These are phyloP conservation scores for Darevskia mixta DNA, from an alignment of 2,797 vertebrate genomes.

Conservation along the genomic window DNA sequence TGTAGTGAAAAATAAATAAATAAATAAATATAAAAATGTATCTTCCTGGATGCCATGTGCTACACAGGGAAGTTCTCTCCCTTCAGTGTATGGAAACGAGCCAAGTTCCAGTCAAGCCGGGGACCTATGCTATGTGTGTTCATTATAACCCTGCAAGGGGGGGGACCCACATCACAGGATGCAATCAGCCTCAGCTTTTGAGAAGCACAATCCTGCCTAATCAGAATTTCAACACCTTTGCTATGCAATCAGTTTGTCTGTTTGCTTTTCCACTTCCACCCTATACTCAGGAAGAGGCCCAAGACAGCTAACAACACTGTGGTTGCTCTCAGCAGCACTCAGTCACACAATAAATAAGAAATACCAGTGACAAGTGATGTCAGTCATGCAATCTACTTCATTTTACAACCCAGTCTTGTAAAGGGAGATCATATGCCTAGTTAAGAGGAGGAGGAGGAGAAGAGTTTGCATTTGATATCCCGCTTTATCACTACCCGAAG, in stretches of 20 bases:
- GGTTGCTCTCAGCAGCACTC: not conserved
- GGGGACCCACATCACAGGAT: not conserved
- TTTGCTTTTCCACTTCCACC: not conserved
- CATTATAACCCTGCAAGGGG: not conserved
- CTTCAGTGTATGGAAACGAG: not conserved
- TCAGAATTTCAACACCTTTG: not conserved
- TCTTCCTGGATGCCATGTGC: not conserved
- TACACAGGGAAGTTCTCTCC: not conserved
- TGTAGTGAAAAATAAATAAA: too few species aligned
- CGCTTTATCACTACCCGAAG: too few species aligned
- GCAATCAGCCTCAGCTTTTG: not conserved
- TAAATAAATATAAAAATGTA: too few species aligned
- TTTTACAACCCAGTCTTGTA: not conserved
- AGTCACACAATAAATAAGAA: not conserved
- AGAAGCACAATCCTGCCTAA: not conserved
- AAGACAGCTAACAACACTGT: not conserved
- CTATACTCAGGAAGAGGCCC: not conserved
- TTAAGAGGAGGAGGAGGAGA: not conserved
- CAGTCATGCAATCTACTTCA: not conserved
- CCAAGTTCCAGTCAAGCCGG: not conserved
- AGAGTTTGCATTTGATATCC: too few species aligned
- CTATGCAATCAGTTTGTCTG: not conserved
- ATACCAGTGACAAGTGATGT: not conserved
- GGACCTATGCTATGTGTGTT: not conserved
- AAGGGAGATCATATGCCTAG: too few species aligned